Evolutionary conservation across 2,888 invertebrate genomes (phyloP).

Genomic region (Boloria selene): DNA sequence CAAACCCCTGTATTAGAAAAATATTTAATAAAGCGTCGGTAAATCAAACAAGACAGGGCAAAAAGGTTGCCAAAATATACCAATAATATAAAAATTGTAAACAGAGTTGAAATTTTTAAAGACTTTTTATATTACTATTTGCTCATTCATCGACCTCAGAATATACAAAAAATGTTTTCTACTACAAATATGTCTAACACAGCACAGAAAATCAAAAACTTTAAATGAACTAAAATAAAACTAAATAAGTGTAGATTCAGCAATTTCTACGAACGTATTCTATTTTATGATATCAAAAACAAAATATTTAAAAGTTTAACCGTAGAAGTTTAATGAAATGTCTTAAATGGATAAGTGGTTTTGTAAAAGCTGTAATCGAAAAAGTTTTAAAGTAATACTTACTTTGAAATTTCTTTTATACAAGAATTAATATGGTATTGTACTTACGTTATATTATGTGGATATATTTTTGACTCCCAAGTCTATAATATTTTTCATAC

Average conservation of each 20-base stretch:
- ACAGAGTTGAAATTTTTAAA: no score
- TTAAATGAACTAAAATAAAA: background rate
- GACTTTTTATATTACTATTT: no score
- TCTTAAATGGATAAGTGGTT: conserved; percentile 29
- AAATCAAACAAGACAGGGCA: no score
- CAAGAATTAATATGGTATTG: conserved; percentile 10
- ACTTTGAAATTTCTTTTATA: conserved; percentile 12
- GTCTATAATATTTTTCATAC: no score
- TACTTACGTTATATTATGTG: background rate
- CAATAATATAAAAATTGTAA: no score
- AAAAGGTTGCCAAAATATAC: no score
- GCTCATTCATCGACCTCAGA: no score
- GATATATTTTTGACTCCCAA: no score
- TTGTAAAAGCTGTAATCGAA: conserved; percentile 28
- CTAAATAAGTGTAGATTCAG: background rate
- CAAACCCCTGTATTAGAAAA: no score
- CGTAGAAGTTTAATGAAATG: conserved; percentile 26
- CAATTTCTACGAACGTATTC: conserved; percentile 4
- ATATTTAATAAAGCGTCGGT: no score
- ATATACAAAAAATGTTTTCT: no score
- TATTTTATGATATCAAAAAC: conserved; percentile 7
- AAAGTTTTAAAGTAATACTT: conserved; percentile 28
- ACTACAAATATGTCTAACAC: no score
- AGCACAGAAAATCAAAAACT: background rate
- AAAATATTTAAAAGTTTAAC: conserved; percentile 27